Base-by-base conservation (phyloP, 2,113 vertebrate genomes). In the Eidolon helvum region DNA sequence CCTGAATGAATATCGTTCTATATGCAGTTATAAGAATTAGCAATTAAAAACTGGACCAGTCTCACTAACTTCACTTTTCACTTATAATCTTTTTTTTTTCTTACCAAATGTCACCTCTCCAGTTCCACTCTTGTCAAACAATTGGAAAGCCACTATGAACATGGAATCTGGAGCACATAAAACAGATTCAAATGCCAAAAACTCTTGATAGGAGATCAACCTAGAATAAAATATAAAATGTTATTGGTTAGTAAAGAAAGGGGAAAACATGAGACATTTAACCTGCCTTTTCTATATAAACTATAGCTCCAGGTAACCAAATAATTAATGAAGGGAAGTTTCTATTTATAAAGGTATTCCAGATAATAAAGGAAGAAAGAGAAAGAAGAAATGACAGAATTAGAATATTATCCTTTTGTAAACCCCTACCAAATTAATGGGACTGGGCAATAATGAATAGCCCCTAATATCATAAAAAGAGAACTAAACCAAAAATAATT, bases 131-230 rank as follows among this genome's bases (percentile, higher is more conserved):
- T 99, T 99, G 99, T 99, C 99, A 98, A 99, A 99, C 97, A 99
- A 98, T 95, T 99, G 99, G 99, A 99, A 99, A 99, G 99, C 99
- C 98, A 99, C 99, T 97, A 99, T 98, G 98, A 99, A 99, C 98
- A 99, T 99, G 97, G 99, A 99, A 98, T 99, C 99, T 48, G 99
- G 99, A 98, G 99, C 99, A 98, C 99, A 99, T 30, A 99, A 98
- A 98, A 99, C 99, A 78, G 99, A 99, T 95, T 99, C 99, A 99
- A 99, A 99, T 96, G 99, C 99, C 99, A 99, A 98, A 99, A 99
- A 99, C 98, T 99, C 99, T 99, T 99, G 99, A 99, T 99, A 99
- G 98, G 99, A 99, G 98, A 99, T 99, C 98, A 99, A 98, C 98
- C 99, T 99, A 98, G 85, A 98, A 98, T 43, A 97, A 98, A 98